phyloP scores from a whole-genome alignment of 23 tunicate genomes.

The Ascidia mentula region DNA sequence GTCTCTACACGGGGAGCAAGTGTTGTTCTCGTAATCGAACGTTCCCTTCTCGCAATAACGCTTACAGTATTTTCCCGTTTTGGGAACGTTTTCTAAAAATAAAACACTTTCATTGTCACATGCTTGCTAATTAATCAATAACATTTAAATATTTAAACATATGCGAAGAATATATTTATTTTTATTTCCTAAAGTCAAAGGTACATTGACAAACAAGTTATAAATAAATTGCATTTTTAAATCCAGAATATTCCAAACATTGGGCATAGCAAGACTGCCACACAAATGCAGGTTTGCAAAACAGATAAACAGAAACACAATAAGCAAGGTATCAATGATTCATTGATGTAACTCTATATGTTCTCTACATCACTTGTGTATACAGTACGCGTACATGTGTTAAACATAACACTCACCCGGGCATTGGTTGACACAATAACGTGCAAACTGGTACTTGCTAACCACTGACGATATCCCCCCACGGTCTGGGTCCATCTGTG shows the following conservation, averaged over 20 bases:
- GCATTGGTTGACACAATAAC: constrained; percentile 74
- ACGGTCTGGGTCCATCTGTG: background rate
- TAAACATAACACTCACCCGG: constrained; percentile 51
- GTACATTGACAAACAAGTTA: background rate
- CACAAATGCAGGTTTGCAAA: too few relatives aligned
- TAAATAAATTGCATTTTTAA: too few relatives aligned
- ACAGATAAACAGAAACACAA: too few relatives aligned
- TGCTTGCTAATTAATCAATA: background rate
- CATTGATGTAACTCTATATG: too few relatives aligned
- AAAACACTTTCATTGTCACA: too few relatives aligned
- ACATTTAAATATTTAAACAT: background rate
- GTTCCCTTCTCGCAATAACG: constrained; percentile 42
- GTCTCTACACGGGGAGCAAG: constrained; percentile 42
- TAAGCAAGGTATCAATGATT: too few relatives aligned
- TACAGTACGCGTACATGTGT: background rate
- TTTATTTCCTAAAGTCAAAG: background rate
- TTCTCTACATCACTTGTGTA: background rate
- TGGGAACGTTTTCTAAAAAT: constrained; percentile 42
- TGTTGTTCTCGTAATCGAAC: constrained; percentile 46
- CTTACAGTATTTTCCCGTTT: constrained; percentile 17
- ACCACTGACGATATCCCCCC: background rate
- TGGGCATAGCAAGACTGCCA: too few relatives aligned
- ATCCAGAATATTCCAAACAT: too few relatives aligned
- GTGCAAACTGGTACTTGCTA: constrained; percentile 39
- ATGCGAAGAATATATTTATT: background rate